Conservation (phyloP, 2,888 invertebrate species). For the Apamea anceps region DNA sequence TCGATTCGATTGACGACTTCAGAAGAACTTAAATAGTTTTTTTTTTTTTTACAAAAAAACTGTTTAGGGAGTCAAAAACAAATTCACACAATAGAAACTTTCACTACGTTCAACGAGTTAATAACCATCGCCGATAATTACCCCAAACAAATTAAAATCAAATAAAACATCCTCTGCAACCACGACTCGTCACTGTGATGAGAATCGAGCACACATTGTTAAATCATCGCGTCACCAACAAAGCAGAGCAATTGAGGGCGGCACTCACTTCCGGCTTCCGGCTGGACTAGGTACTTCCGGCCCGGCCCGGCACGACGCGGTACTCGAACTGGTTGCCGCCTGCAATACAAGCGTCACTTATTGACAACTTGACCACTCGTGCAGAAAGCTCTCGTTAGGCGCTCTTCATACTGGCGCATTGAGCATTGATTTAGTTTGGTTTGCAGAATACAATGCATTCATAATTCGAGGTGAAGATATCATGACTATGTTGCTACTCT, state of each 20-base stretch:
- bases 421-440: not conserved
- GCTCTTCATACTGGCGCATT: constrained; percentile 7
- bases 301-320: constrained; percentile 44
- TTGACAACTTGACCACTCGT: constrained; percentile 62
- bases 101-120: constrained; percentile 7
- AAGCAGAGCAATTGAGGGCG: constrained; percentile 61
- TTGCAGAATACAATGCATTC: not conserved
- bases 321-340: constrained; percentile 46
- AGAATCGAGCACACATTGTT: constrained; percentile 15
- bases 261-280: constrained; percentile 67
- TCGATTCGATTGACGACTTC: not conserved
- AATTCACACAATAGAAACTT: constrained; percentile 38
- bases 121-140: not conserved
- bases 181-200: constrained; percentile 17
- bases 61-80: not conserved
- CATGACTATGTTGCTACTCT: not conserved
- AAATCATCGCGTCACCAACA: constrained; percentile 52
- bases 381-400: constrained; percentile 57
- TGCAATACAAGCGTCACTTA: constrained; percentile 51
- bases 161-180: not conserved
- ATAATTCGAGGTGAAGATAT: not conserved
- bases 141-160: constrained; percentile 36
- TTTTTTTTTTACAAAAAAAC: too few species aligned
- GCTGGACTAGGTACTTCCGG: constrained; percentile 55
- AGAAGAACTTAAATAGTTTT: not conserved